phyloP scores from a whole-genome alignment of 2,113 vertebrate genomes.

The Thryonomys swinderianus region DNA sequence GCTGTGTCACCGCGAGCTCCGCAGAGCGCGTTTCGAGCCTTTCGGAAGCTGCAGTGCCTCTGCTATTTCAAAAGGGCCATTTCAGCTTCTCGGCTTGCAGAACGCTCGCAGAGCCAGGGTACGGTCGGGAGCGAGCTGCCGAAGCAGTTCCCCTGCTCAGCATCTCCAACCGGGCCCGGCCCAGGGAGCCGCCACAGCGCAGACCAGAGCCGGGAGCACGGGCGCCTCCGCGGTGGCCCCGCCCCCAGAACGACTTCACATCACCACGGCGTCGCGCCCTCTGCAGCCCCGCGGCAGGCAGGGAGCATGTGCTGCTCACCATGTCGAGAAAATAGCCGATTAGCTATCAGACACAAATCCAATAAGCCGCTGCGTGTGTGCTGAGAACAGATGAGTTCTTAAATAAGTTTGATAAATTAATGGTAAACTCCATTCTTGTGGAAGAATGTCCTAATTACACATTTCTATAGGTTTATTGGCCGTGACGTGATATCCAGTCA shows the following conservation, averaged over 20 bases:
- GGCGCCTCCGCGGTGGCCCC: no score
- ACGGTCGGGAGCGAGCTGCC: not conserved
- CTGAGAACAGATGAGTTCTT: slow-evolving; percentile 62
- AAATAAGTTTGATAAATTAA: slow-evolving; percentile 77
- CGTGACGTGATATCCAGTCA: slow-evolving; percentile 51
- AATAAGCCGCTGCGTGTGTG: slow-evolving; percentile 62
- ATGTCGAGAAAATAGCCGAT: slow-evolving; percentile 75
- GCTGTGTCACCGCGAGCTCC: not conserved
- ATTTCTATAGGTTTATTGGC: slow-evolving; percentile 75
- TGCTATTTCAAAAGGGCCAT: not conserved
- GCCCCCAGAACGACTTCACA: not conserved
- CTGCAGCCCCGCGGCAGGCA: not conserved
- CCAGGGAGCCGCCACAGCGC: not conserved
- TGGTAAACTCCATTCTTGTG: slow-evolving; percentile 59
- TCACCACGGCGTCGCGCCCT: accelerated
- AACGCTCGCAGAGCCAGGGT: not conserved
- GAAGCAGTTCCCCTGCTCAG: accelerated
- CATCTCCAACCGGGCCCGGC: no score
- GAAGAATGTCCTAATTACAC: slow-evolving; percentile 69
- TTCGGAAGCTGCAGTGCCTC: not conserved
- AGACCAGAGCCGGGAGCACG: not conserved
- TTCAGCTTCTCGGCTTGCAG: not conserved
- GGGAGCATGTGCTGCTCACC: slow-evolving; percentile 52
- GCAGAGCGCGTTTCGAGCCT: not conserved
- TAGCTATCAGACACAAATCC: slow-evolving; percentile 72